Base-by-base conservation (phyloP, 2,888 invertebrate species). In the Platypus cylindrus region DNA sequence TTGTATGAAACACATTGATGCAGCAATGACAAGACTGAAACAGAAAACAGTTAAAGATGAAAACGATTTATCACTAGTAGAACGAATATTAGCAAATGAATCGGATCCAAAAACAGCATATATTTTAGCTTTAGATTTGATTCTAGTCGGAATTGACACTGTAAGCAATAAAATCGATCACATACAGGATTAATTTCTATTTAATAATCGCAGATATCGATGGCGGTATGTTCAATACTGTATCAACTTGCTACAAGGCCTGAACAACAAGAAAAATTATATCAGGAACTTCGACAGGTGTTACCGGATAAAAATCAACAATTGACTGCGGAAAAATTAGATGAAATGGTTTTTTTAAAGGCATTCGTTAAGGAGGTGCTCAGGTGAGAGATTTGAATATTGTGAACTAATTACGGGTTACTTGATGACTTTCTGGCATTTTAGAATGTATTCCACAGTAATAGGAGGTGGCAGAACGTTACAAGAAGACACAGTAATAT, bases 101-200 rank as follows among this genome's bases (percentile, higher is more conserved):
- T 58, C 62, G n/a, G 70, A 77, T 7, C 65, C 72, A 1, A 68
- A 73, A 48, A 70, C 71, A 1, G 75, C 81, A 0, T 37, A 38
- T 35, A 72, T 79, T 22, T 70, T 83, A 3, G 75, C 81, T 1
- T 58, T 83, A 3, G 83, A 84, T 45, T 66, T 84, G 56, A 81
- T 83, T 53, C 62, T 79, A 5, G 84, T 84, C 18, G 83, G 83
- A n/a, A 74, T 84, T 27, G 81, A 80, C 47, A 83, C 84, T 50
- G 83, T 78, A 54, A 54, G 62, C 50, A 29, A n/a, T n/a, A n/a
- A n/a, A n/a, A n/a, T n/a, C n/a, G n/a, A 20, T 20, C 9, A 20
- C 20, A 20, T 7, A 20, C 20, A 20, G 9, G 20, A 7, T 20
- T 20, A 20, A 20, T 7, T 20, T 9, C 20, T 7, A 9, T 20